Percentiles rank a stretch among this genome's conserved stretches.
These are phyloP conservation scores for Syritta pipiens DNA, from an alignment of 2,888 invertebrate species.

Conservation along the genomic window DNA sequence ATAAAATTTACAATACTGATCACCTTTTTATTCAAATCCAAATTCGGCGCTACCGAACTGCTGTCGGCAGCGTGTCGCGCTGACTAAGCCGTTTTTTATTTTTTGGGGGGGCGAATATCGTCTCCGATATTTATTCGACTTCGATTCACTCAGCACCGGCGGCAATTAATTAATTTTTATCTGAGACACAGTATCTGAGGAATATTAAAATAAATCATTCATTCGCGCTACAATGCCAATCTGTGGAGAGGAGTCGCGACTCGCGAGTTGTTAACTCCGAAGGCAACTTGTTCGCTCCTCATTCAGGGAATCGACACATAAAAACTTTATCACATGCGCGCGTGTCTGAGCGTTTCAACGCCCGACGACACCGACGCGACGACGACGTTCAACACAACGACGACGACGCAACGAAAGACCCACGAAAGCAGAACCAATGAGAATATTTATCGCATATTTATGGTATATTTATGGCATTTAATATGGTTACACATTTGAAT, in stretches of 20 bases:
- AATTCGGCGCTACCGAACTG: no score
- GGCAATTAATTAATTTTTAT: slow-evolving; percentile 6
- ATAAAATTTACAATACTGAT: no score
- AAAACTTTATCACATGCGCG: neutral
- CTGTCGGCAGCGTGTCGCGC: no score
- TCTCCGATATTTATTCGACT: slow-evolving; percentile 7
- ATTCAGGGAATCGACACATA: slow-evolving; percentile 11
- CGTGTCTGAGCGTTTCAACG: no score
- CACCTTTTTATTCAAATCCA: no score
- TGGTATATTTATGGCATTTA: neutral
- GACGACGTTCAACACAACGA: no score
- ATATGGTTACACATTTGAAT: slow-evolving; percentile 9
- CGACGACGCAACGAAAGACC: neutral
- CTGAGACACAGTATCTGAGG: neutral
- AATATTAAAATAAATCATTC: slow-evolving; percentile 7
- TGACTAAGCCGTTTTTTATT: no score
- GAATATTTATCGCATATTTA: slow-evolving; percentile 15
- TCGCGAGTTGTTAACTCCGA: no score
- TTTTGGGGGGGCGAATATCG: no score
- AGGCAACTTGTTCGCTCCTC: slow-evolving; percentile 12
- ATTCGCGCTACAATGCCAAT: neutral
- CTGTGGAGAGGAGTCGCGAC: no score
- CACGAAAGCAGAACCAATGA: slow-evolving; percentile 1
- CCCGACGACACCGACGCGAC: no score
- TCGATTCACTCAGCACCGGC: neutral